Conservation (phyloP, 1,140 invertebrate species). For the Drosophila azteca region DNA sequence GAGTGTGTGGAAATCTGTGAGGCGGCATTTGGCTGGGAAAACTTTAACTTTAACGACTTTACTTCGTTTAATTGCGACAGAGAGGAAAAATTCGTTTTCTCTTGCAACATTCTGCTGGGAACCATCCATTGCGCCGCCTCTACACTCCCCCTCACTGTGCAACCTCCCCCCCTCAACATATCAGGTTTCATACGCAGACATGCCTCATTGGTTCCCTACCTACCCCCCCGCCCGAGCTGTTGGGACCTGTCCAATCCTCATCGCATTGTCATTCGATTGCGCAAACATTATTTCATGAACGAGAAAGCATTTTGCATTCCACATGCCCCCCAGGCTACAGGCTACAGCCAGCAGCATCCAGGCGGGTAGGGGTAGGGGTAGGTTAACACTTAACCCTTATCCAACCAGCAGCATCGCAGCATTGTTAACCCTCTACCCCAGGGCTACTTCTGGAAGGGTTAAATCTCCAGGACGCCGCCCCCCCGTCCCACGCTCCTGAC, state of each 20-base stretch:
- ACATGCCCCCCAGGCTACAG: slow-evolving; percentile 22
- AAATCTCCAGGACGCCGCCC: too few relatives aligned
- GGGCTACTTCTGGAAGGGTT: too few relatives aligned
- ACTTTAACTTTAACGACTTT: slow-evolving; percentile 66
- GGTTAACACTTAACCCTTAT: too few relatives aligned
- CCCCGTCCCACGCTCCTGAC: background rate
- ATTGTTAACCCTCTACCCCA: slow-evolving; percentile 27
- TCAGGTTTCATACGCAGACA: slow-evolving; percentile 71
- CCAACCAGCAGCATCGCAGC: slow-evolving; percentile 15
- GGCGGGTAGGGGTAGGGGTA: background rate
- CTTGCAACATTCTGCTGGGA: slow-evolving; percentile 64
- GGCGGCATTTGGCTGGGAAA: slow-evolving; percentile 75
- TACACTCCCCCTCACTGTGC: background rate
- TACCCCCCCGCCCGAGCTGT: background rate
- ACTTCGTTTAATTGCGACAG: slow-evolving; percentile 71
- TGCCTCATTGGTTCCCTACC: slow-evolving; percentile 61
- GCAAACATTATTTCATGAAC: slow-evolving; percentile 67
- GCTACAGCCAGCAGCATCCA: too few relatives aligned
- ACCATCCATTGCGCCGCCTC: slow-evolving; percentile 3
- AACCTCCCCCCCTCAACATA: slow-evolving; percentile 14
- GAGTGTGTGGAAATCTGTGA: slow-evolving; percentile 71
- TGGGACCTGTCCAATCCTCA: slow-evolving; percentile 11
- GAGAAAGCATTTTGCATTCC: slow-evolving; percentile 56
- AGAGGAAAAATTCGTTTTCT: slow-evolving; percentile 69
- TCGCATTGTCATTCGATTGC: slow-evolving; percentile 74